Evolutionary conservation across 2,797 vertebrate genomes (phyloP), one percentile per base, ranked within the genome.

Genomic region (Helicolenus hilgendorfi): DNA sequence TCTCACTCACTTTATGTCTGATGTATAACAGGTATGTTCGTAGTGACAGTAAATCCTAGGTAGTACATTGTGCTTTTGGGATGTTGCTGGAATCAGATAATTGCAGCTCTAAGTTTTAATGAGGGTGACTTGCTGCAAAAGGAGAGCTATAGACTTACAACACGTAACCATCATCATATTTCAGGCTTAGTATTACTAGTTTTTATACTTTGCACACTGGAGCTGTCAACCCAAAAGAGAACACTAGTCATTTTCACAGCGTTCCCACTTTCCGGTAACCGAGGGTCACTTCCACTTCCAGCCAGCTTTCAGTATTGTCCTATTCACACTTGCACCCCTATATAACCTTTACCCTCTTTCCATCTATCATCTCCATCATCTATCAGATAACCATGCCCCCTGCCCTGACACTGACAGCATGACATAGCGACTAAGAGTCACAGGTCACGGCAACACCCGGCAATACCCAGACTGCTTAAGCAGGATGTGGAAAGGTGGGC

Each of bases 331-430:
- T 70, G n/a, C 56, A n/a, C 9, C 22, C 5, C n/a, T 33, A 20
- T 33, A 45, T 62, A 77, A 80, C 74, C 38, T 77, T 41, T 81
- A 36, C 53, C 53, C 63, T 56, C 11, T 55, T 27, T 73, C 58
- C 65, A 59, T 71, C 65, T 35, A 68, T 76, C 69, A 80, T 78
- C 45, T 69, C 24, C 22, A 49, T 59, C 56, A 84, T 83, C 55
- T 35, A 68, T 85, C 63, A 81, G 27, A 58, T 49, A 67, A 11
- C 38, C 20, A 9, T 22, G 62, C 65, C 64, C 41, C 74, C 60
- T 77, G 62, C 62, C 81, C 20, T 41, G 53, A 81, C 49, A 70
- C 33, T 80, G 63, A 74, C 72, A 81, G 65, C 36, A 24, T 36
- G 62, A 70, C 63, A 72, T 31, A 56, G 20, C 0, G 3, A 27